Base-by-base conservation (phyloP, 1,140 invertebrate genomes). In the Tetramorium parvispinum region DNA sequence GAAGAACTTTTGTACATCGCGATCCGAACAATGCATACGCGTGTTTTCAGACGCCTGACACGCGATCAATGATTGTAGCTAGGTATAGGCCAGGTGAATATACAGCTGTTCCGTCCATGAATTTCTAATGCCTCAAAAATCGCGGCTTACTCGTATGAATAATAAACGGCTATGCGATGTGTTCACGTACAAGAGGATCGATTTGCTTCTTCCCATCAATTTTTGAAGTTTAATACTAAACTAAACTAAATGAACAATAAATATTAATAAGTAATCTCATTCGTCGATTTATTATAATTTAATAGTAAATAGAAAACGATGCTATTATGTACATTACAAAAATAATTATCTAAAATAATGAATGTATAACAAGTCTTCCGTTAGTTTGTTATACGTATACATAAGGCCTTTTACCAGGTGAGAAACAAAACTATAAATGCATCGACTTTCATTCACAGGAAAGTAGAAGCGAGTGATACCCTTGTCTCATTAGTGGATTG, bases 401-500 rank as follows among this genome's bases (percentile, higher is more conserved):
- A 11, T 24, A 21, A 49, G 68, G 24, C 46, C 43, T 66, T 78
- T 78, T 83, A 66, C 10, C 16, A 21, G 63, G 37, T 63, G 53
- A 71, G 53, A 79, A 65, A 16, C 18, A 8, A 0, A 6, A 24
- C 32, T 24, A 40, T 51, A 43, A 77, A 81, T 40, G 8, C 40
- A 32, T 53, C 10, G 53, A 70, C 68, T 66, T 49, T 75, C 57
- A 70, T 65, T 85, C 37, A 65, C 43, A 85, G 6, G 43, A 85
- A 71, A 89, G 53, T 27, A 49, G 51, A 83, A 79, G 18, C 37
- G 43, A 40, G 51, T 53, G 77, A 89, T 87, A 87, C 77, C 40
- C 87, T 71, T 59, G 87, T 87, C 88, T 79, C 78, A 70, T 79
- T 85, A 68, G 75, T 37, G 63, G 55, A 89, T 89, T 90, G 86